These are phyloP conservation scores for Orchestia grillus DNA, from an alignment of 1,140 invertebrate genomes.

Conservation along the genomic window DNA sequence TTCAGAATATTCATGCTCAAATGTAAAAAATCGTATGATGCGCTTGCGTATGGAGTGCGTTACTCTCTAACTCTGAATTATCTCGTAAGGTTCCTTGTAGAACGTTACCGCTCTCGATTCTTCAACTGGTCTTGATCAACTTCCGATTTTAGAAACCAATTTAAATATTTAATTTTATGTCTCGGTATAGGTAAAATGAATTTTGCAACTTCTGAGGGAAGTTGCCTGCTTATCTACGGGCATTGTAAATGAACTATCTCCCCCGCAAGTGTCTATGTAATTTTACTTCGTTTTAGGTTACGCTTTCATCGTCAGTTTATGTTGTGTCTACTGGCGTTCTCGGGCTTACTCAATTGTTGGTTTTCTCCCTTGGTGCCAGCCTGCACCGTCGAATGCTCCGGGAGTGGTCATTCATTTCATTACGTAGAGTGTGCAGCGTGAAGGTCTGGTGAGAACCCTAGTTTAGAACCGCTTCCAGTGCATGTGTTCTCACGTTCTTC, in stretches of 20 bases:
- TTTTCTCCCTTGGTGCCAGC: background rate
- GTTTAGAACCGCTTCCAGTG: background rate
- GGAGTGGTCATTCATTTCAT: background rate
- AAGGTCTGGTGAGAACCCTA: background rate
- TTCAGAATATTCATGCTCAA: too few species aligned
- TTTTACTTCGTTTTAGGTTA: background rate
- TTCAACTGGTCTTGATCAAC: background rate
- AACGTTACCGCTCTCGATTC: too few species aligned
- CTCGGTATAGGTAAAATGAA: background rate
- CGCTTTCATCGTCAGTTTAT: background rate
- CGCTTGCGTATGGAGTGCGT: too few species aligned
- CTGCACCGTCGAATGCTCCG: background rate
- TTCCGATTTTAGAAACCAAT: background rate
- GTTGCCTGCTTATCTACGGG: background rate
- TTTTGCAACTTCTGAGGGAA: background rate
- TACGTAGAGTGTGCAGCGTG: background rate
- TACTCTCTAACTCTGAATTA: too few species aligned
- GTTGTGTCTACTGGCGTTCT: background rate
- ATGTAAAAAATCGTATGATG: too few species aligned
- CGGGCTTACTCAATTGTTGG: background rate
- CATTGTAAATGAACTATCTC: background rate
- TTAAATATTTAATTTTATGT: background rate
- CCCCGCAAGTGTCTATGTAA: background rate
- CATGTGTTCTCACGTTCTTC: background rate
- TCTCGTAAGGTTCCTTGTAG: too few species aligned